Base-by-base conservation (phyloP, 2,797 vertebrate species). In the Paramormyrops hopkinsi region DNA sequence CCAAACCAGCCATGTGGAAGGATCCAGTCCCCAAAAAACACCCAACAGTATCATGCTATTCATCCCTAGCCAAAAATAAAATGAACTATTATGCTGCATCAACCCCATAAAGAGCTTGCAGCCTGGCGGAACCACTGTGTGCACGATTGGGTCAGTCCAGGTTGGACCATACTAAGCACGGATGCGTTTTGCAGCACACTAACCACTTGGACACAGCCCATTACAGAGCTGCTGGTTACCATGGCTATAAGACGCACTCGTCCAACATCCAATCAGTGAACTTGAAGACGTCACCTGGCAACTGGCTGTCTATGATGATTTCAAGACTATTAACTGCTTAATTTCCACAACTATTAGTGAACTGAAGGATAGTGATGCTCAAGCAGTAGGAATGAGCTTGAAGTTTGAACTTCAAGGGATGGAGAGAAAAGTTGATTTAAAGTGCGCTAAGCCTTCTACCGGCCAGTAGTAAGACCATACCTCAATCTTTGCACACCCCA, bases 401-500 rank as follows among this genome's bases (percentile, higher is more conserved):
- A 19, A 59, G 50, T 8, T 50, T 86, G 14, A 19, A 59, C 12
- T 17, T 25, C 48, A 46, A 33, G 12, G 85, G 33, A 53, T 51
- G 54, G 65, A 79, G 88, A 88, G 65, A 79, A 51, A 41, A 50
- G 62, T 11, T 25, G 4, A 62, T 22, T 11, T 48, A 46, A 25
- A 7, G 29, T 56, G 46, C 4, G 8, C 22, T 50, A 37, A 37
- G 11, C 59, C n/a, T 65, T 46, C 46, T 4, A 14, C 50, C 2
- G 12, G 46, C 6, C 25, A 44, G 48, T 33, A 37, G 29, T 82
- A 92, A 87, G 88, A 89, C 11, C 89, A 87, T 90, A 76, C 46
- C 85, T 29, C 29, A 76, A 46, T 37, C 90, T 88, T 90, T 83
- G 59, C 56, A 51, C 84, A 84, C 88, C 69, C 88, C 90, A 11